Conservation (phyloP, 2,888 invertebrate species). For the Sipha maydis region DNA sequence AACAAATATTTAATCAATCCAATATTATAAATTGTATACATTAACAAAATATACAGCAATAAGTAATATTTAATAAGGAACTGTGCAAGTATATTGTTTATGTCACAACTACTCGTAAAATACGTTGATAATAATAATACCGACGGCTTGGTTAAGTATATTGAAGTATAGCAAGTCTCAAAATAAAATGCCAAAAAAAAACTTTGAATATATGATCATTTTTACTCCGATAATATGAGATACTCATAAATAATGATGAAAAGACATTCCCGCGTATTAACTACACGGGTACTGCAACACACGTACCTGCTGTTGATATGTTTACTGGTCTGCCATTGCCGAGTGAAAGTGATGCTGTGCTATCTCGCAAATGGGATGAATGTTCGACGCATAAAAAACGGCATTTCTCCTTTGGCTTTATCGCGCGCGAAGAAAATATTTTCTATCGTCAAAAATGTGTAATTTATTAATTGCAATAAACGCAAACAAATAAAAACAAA, state of each 20-base stretch:
- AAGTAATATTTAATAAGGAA: background rate
- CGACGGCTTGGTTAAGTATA: background rate
- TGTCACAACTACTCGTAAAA: conserved; percentile 1
- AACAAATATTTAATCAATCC: background rate
- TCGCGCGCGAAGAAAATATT: conserved; percentile 32
- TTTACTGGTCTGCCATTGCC: conserved; percentile 12
- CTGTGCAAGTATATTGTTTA: background rate
- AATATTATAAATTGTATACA: background rate
- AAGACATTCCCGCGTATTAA: conserved; percentile 51
- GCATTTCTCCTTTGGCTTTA: conserved; percentile 50
- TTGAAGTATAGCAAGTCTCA: background rate
- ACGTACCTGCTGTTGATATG: background rate
- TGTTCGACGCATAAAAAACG: conserved; percentile 12
- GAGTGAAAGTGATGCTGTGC: conserved; percentile 47
- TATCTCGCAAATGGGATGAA: conserved; percentile 16
- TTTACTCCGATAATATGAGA: background rate
- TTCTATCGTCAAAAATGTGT: background rate
- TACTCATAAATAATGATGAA: conserved; percentile 13
- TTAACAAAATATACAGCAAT: background rate
- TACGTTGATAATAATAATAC: background rate
- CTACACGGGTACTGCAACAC: conserved; percentile 45
- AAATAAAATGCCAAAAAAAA: background rate
- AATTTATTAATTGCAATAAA: background rate
- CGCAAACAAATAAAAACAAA: background rate
- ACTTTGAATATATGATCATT: conserved; percentile 4